Evolutionary conservation across 1,140 invertebrate species (phyloP).

Genomic region (Vanessa tameamea): DNA sequence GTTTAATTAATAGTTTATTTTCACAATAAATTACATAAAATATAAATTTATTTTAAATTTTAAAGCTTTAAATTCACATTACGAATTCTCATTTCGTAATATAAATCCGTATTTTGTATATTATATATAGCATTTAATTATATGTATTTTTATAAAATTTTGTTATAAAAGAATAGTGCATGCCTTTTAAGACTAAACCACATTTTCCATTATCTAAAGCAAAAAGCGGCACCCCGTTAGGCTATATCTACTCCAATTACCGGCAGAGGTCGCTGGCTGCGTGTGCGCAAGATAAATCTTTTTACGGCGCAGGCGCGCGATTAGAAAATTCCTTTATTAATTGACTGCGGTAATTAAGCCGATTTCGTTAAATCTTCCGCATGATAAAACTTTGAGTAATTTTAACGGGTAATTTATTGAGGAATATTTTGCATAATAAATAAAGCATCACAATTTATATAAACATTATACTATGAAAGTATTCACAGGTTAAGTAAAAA

Average conservation of each 20-base stretch:
- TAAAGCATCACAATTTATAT: background rate
- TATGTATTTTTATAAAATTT: too few relatives aligned
- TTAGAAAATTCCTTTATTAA: slow-evolving; percentile 53
- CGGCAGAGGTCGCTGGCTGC: slow-evolving; percentile 44
- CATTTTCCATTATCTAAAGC: slow-evolving; percentile 13
- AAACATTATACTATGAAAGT: background rate
- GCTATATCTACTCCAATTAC: slow-evolving; percentile 47
- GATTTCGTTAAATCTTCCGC: slow-evolving; percentile 36
- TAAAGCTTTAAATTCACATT: too few relatives aligned
- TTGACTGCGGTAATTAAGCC: slow-evolving; percentile 45
- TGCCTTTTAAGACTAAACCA: slow-evolving; percentile 3
- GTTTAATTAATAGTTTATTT: too few relatives aligned
- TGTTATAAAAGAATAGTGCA: background rate
- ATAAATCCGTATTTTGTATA: too few relatives aligned
- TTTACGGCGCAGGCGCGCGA: slow-evolving; percentile 43
- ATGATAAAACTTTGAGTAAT: slow-evolving; percentile 27
- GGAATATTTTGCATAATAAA: background rate
- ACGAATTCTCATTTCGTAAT: too few relatives aligned
- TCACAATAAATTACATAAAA: too few relatives aligned
- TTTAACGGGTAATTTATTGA: slow-evolving; percentile 9
- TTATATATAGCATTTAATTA: too few relatives aligned
- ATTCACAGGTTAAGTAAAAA: too few relatives aligned
- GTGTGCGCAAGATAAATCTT: slow-evolving; percentile 47
- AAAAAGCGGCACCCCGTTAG: slow-evolving; percentile 35
- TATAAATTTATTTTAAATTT: too few relatives aligned